Conservation (phyloP, 2,113 vertebrate species). For the Daphoenositta chrysoptera region DNA sequence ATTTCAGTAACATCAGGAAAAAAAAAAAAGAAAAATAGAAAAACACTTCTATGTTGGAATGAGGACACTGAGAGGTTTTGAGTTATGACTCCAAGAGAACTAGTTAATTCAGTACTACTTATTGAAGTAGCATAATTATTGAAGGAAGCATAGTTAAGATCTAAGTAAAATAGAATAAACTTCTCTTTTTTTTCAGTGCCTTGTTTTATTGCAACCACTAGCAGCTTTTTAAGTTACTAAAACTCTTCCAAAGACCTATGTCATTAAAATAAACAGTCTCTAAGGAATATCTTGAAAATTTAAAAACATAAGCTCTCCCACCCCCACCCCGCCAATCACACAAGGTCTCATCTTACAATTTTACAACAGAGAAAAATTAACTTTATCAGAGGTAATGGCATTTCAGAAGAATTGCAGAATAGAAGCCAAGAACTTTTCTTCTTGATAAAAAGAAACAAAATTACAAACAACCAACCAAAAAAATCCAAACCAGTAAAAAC, state of each 20-base stretch:
- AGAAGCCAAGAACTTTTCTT: not conserved
- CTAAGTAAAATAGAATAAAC: not conserved
- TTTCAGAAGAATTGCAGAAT: not conserved
- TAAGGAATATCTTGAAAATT: not conserved
- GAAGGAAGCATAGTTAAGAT: not conserved
- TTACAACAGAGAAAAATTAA: not conserved
- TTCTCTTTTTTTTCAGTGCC: not conserved
- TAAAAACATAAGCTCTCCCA: not conserved
- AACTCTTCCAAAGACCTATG: not conserved
- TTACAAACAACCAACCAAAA: not conserved
- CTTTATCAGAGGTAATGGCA: not conserved
- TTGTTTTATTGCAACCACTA: not conserved
- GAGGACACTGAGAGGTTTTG: not conserved
- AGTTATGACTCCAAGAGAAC: not conserved
- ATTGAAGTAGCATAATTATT: not conserved
- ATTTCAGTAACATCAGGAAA: not conserved
- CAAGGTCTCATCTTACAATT: not conserved
- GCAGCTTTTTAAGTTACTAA: not conserved
- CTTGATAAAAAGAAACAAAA: not conserved
- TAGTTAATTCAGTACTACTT: not conserved
- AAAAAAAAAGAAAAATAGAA: not conserved
- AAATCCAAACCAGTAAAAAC: not conserved
- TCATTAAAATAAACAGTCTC: not conserved
- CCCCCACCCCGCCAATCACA: rapidly evolving
- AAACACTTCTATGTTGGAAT: not conserved